phyloP scores from a whole-genome alignment of 37 sponge, comb jelly and placozoan species.

The Lycopodina hypogea region DNA sequence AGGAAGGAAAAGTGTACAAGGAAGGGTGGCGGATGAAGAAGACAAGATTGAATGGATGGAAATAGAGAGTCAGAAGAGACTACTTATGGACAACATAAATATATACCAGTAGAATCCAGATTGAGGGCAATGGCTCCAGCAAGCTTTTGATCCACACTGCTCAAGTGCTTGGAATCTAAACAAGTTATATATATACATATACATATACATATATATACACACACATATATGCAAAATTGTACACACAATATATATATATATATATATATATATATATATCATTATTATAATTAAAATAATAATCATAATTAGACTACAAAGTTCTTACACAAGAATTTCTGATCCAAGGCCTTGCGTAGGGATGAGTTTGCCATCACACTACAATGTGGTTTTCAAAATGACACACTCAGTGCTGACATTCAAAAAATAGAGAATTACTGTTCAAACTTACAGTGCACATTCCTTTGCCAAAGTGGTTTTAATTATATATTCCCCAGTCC shows the following conservation, averaged over 20 bases:
- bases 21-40: neutral
- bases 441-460: constrained; percentile 34
- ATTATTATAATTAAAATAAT: too few species aligned
- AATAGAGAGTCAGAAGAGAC: too few species aligned
- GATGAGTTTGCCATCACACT: constrained; percentile 19
- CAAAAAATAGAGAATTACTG: neutral
- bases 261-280: too few species aligned
- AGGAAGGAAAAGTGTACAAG: neutral
- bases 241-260: too few species aligned
- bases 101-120: constrained; percentile 28
- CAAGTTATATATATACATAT: too few species aligned
- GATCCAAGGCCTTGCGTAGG: constrained; percentile 22
- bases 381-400: neutral
- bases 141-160: constrained; percentile 30
- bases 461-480: constrained; percentile 65
- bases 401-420: neutral
- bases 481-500: constrained; percentile 71
- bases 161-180: constrained; percentile 23
- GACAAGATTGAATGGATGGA: too few species aligned
- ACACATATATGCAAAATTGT: too few species aligned
- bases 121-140: constrained; percentile 51
- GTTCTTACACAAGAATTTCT: constrained; percentile 39
- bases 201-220: too few species aligned
- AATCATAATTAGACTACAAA: too few species aligned
- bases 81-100: too few species aligned